Evolutionary conservation across 2,888 invertebrate species (phyloP), one percentile per base, ranked within the genome.

Genomic region (Drosophila dives): DNA sequence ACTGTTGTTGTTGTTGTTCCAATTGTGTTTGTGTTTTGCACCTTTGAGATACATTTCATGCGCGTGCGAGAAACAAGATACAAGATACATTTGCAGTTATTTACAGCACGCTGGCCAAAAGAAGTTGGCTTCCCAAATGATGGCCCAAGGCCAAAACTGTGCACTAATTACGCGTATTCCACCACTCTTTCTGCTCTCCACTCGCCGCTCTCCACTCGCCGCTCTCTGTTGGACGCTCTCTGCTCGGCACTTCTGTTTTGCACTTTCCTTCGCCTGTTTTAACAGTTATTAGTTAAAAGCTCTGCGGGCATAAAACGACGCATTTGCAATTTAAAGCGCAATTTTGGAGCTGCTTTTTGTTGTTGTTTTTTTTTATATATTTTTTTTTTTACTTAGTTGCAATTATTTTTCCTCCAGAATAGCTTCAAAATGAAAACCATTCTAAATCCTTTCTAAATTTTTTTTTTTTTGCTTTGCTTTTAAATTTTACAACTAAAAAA

Each of bases 121-220:
- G 54, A 38, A 54, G 66, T 68, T 66, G 68, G 26, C 23, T 49
- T n/a, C 67, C 67, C 66, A 67, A 68, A 66, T 67, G 38, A 40
- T 66, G 68, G n/a, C 66, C 53, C 54, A 67, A 66, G 68, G 66
- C 68, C 53, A 54, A 38, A 67, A 40, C 20, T 54, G 6, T 49
- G 66, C 54, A 67, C 66, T 66, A 66, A 66, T 66, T 66, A 40
- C 68, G 68, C 68, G 23, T 23, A 33, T 66, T 48, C 49, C 33
- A 23, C 15, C n/a, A 36, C 12, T 40, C 26, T 15, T 20, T 20
- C 42, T 1, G 2, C 50, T 48, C 15, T 36, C 7, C 26, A 1
- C 6, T 29, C 29, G 4, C 29, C 29, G 6, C 29, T 29, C 15
- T 36, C 10, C 26, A 0, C 15, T 20, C 2, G 11, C 32, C 8